phyloP scores from a whole-genome alignment of 2,888 invertebrate genomes.

The Drosophila setosimentum region DNA sequence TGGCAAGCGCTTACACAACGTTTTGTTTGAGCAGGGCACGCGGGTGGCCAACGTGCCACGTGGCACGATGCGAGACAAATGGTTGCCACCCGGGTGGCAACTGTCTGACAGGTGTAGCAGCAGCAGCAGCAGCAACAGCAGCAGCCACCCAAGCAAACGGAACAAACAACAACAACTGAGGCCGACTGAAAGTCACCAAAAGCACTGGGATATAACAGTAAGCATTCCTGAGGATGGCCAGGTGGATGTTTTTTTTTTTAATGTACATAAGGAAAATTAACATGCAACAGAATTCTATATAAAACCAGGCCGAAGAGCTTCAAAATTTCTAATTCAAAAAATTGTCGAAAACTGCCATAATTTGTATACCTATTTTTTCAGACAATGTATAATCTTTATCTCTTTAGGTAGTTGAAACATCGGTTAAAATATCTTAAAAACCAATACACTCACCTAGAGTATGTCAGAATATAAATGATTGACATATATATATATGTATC shows the following conservation, averaged over 20 bases:
- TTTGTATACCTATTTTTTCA: not conserved
- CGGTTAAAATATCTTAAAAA: not conserved
- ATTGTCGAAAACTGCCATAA: not conserved
- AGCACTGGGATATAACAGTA: slow-evolving; percentile 62
- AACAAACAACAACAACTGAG: slow-evolving; percentile 28
- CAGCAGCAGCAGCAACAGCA: slow-evolving; percentile 13
- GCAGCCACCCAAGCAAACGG: slow-evolving; percentile 13
- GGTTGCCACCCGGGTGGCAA: slow-evolving; percentile 60
- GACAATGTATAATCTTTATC: not conserved
- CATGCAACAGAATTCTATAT: slow-evolving; percentile 15
- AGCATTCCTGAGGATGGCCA: not conserved
- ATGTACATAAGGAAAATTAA: slow-evolving; percentile 77
- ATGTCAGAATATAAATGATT: not conserved
- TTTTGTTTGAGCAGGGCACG: slow-evolving; percentile 55
- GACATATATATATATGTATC: slow-evolving; percentile 1
- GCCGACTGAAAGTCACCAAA: slow-evolving; percentile 57
- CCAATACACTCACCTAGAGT: not conserved
- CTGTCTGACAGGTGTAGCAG: slow-evolving; percentile 66
- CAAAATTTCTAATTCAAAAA: not conserved
- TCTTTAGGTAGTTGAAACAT: not conserved
- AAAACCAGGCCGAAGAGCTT: not conserved
- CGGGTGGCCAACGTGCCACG: slow-evolving; percentile 13
- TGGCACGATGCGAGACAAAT: slow-evolving; percentile 61
- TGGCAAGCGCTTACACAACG: slow-evolving; percentile 76
- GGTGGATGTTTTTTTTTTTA: slow-evolving; percentile 4